These are phyloP conservation scores for Polydrusus tereticollis DNA, from an alignment of 2,888 invertebrate species.

Conservation along the genomic window DNA sequence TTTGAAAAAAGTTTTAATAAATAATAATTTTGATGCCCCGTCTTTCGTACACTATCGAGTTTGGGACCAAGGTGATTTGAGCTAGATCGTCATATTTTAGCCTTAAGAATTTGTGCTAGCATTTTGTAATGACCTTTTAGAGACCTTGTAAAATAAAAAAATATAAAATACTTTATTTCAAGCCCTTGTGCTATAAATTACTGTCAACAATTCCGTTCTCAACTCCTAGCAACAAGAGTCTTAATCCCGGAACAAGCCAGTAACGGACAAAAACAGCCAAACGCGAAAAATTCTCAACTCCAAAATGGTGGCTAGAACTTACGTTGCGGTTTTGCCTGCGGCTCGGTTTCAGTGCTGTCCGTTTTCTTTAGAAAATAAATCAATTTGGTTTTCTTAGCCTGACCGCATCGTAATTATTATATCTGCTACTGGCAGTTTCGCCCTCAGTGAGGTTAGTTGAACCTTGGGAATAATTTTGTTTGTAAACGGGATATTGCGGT, in stretches of 20 bases:
- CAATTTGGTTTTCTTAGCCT: slow-evolving; percentile 39
- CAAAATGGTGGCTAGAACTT: slow-evolving; percentile 37
- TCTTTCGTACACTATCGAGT: too few relatives aligned
- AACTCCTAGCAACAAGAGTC: slow-evolving; percentile 10
- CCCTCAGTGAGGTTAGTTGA: neutral
- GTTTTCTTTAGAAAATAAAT: slow-evolving; percentile 40
- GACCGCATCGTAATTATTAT: slow-evolving; percentile 41
- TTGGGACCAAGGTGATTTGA: too few relatives aligned
- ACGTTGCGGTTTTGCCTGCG: slow-evolving; percentile 44
- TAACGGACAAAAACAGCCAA: slow-evolving; percentile 18
- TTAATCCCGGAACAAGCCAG: neutral
- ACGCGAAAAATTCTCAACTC: slow-evolving; percentile 37
- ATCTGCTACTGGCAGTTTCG: slow-evolving; percentile 37
- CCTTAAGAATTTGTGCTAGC: too few relatives aligned
- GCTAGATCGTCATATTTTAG: too few relatives aligned
- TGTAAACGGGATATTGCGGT: neutral
- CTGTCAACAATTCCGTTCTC: neutral
- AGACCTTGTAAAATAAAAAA: too few relatives aligned
- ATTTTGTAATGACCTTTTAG: too few relatives aligned
- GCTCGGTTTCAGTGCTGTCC: slow-evolving; percentile 36
- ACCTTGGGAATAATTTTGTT: neutral
- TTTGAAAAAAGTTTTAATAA: too few relatives aligned
- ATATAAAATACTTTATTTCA: too few relatives aligned
- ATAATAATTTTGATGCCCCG: too few relatives aligned
- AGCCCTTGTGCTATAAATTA: too few relatives aligned